Evolutionary conservation across 2,113 vertebrate genomes (phyloP), one percentile per base, ranked within the genome.

Genomic region (Chroicocephalus ridibundus): DNA sequence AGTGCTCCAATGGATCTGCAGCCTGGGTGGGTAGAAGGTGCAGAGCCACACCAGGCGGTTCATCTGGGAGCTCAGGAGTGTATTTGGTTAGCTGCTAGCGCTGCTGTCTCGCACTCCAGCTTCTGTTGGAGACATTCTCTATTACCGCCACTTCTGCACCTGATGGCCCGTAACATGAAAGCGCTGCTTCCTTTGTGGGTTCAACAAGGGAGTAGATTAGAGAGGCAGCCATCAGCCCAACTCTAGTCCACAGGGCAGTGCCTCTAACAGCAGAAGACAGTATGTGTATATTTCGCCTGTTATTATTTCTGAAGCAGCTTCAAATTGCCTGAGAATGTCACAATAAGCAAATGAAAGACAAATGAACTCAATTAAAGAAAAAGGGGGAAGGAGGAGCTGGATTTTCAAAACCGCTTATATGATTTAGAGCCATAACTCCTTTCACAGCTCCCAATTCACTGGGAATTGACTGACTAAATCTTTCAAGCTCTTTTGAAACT

Each of bases 311-410:
- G 27, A 94, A 78, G 60, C 54, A 47, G 83, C 65, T 88, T 94
- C 72, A 93, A 47, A 68, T 79, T 70, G 78, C 75, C 32, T 38
- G 24, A 47, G 62, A 91, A 84, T 77, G 91, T 93, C 89, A 93
- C 78, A 90, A 79, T 90, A 93, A 89, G 51, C 36, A 97, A 93
- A 94, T 55, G 49, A 93, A 95, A 96, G 89, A 95, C 64, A 95
- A 95, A 96, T 88, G 20, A 97, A 77, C 49, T 85, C 81, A 94
- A 93, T 94, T 95, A 95, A 87, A 91, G 57, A 80, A 62, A 90
- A 91, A 92, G 51, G n/a, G 24, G 29, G 46, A 82, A 96, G 91
- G 84, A 91, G 91, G 91, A 85, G 86, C 88, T 89, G 61, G 46
- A 69, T 93, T 91, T 96, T 96, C 47, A 62, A 91, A 97, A 89